These are phyloP conservation scores for Athene cunicularia DNA, from an alignment of 2,113 vertebrate species.

Conservation along the genomic window DNA sequence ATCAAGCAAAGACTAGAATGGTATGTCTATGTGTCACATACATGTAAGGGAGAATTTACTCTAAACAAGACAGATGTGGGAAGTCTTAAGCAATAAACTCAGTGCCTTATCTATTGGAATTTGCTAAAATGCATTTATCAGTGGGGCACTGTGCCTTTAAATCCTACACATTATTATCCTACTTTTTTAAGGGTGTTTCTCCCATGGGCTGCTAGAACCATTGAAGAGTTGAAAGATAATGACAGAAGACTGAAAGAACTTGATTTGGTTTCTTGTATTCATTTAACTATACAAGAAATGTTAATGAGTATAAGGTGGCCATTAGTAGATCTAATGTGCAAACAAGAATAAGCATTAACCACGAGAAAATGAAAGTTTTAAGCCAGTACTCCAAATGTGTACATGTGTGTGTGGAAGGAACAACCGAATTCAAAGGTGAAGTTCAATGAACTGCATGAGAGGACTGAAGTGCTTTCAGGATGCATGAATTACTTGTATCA, in stretches of 20 bases:
- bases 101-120: background rate
- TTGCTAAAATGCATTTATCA: conserved; percentile 9
- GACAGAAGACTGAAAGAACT: background rate
- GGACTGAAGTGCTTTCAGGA: background rate
- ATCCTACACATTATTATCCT: background rate
- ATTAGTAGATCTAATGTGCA: background rate
- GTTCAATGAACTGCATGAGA: background rate
- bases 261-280: background rate
- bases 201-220: background rate
- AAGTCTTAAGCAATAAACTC: background rate
- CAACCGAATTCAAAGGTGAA: accelerated
- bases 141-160: background rate
- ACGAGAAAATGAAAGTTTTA: background rate
- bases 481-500: background rate
- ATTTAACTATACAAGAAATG: background rate
- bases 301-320: background rate
- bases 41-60: background rate
- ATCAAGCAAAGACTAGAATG: background rate
- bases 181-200: background rate
- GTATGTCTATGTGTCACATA: background rate
- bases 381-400: background rate
- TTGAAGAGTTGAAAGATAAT: background rate
- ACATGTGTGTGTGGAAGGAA: background rate
- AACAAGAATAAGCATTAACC: background rate
- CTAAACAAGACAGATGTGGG: background rate